phyloP scores from a whole-genome alignment of 2,888 invertebrate genomes.

The Cryptocheilus praepositus region DNA sequence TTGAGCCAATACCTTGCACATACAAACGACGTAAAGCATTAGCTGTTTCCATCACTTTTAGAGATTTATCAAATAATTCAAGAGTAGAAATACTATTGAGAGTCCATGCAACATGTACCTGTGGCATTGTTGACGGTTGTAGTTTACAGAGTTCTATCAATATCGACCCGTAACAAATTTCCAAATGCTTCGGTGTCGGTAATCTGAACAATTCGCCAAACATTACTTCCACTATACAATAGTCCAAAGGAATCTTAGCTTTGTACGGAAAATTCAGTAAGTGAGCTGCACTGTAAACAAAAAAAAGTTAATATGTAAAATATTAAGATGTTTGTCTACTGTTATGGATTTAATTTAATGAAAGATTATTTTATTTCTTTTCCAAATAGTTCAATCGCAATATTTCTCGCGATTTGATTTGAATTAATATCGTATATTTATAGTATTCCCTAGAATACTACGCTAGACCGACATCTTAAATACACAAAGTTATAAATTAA shows the following conservation, averaged over 20 bases:
- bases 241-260: constrained; percentile 95
- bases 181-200: constrained; percentile 91
- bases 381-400: no score
- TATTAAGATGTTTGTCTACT: background rate
- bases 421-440: no score
- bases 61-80: constrained; percentile 9
- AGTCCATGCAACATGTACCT: constrained; percentile 75
- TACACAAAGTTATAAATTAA: background rate
- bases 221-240: constrained; percentile 98
- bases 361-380: no score
- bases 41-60: background rate
- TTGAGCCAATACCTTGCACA: constrained; percentile 87
- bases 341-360: no score
- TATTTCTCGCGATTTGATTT: no score
- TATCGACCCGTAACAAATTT: constrained; percentile 95
- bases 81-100: no score
- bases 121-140: constrained; percentile 97
- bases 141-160: constrained; percentile 97
- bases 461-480: no score
- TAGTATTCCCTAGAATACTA: no score
- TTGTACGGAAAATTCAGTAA: constrained; percentile 94
- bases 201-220: constrained; percentile 96
- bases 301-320: constrained; percentile 18
- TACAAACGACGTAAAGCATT: constrained; percentile 3
- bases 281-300: constrained; percentile 83